These are phyloP conservation scores for Panopea generosa DNA, from an alignment of 2,888 invertebrate species.

Conservation along the genomic window DNA sequence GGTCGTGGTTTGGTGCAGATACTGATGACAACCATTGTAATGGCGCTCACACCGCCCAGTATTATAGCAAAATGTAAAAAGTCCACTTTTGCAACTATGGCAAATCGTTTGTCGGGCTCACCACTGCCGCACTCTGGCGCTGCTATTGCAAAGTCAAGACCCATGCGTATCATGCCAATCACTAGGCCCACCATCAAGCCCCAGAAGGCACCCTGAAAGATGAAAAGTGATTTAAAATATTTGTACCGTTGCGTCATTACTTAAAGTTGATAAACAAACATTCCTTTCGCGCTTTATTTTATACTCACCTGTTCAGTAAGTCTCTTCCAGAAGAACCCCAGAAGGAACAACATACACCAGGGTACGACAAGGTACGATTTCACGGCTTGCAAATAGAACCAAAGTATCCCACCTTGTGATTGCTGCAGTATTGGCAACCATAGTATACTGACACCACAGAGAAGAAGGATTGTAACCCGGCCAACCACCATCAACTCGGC, in stretches of 20 bases:
- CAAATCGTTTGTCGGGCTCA: slow-evolving; percentile 72
- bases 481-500: slow-evolving; percentile 84
- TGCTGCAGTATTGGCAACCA: slow-evolving; percentile 87
- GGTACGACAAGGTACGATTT: slow-evolving; percentile 87
- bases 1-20: slow-evolving; percentile 73
- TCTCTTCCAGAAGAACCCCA: slow-evolving; percentile 86
- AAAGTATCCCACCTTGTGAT: slow-evolving; percentile 86
- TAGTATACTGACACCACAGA: slow-evolving; percentile 81
- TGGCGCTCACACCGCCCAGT: slow-evolving; percentile 71
- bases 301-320: slow-evolving; percentile 86
- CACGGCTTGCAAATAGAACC: slow-evolving; percentile 87
- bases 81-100: slow-evolving; percentile 77
- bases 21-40: slow-evolving; percentile 78
- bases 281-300: too few species aligned
- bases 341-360: slow-evolving; percentile 86
- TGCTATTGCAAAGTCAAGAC: slow-evolving; percentile 86
- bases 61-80: slow-evolving; percentile 83
- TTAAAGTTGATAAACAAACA: too few species aligned
- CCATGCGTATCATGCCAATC: slow-evolving; percentile 86
- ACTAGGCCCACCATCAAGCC: slow-evolving; percentile 86
- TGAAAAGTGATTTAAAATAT: too few species aligned
- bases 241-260: too few species aligned
- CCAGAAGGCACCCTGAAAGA: slow-evolving; percentile 87
- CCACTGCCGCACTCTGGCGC: slow-evolving; percentile 85
- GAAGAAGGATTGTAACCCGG: slow-evolving; percentile 81